Conservation (phyloP, 1,140 invertebrate genomes). For the Hyposmocoma kahamanoa region DNA sequence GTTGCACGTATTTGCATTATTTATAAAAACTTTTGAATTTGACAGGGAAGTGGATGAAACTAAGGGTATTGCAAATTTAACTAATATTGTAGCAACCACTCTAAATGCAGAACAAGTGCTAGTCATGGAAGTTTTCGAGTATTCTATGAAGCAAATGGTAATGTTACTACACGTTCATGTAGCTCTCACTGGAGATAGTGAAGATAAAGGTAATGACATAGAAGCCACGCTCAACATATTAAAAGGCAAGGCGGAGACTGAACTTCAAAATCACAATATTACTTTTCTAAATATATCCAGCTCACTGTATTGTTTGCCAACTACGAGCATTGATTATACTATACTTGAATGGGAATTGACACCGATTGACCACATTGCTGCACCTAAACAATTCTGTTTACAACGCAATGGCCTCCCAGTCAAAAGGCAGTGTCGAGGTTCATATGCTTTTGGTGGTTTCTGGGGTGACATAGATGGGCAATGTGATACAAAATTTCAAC, state of each 20-base stretch:
- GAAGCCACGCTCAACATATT: constrained; percentile 25
- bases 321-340: constrained; percentile 31
- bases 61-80: constrained; percentile 19
- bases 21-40: constrained; percentile 27
- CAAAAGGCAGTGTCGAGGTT: constrained; percentile 59
- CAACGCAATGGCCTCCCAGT: constrained; percentile 68
- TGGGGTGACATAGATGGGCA: constrained; percentile 59
- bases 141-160: constrained; percentile 25
- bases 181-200: constrained; percentile 19
- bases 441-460: constrained; percentile 55
- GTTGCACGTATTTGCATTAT: constrained; percentile 50
- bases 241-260: constrained; percentile 22
- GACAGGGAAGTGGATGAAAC: constrained; percentile 21
- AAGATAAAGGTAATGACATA: constrained; percentile 28
- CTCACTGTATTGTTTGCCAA: constrained; percentile 58
- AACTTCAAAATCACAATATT: constrained; percentile 36
- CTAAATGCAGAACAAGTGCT: constrained; percentile 42
- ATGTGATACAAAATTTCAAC: constrained; percentile 55
- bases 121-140: constrained; percentile 48
- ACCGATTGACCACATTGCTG: constrained; percentile 49
- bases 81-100: constrained; percentile 29
- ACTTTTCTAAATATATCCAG: constrained; percentile 54
- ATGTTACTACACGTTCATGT: constrained; percentile 48
- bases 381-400: constrained; percentile 68
- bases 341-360: constrained; percentile 61